Base-by-base conservation (phyloP, 1,140 invertebrate genomes). In the Helicoverpa armigera region DNA sequence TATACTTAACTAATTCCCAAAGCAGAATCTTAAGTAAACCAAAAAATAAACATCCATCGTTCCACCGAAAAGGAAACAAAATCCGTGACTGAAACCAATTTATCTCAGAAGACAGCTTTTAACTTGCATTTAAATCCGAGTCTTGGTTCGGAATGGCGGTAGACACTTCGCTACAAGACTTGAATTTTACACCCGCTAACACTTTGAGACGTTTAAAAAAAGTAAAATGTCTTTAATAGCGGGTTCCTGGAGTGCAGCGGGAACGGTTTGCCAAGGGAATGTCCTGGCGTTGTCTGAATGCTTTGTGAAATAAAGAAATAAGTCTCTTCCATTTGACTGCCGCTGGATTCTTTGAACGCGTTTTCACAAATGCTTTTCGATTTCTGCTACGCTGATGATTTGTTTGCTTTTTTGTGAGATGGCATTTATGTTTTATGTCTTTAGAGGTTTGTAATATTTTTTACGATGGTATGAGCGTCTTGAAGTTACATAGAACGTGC, bases 71-170 rank as follows among this genome's bases (percentile, higher is more conserved):
- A 69, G 9, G 63, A 43, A 50, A 69, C 65, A 16, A 51, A 61
- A 72, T 79, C 56, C 65, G 56, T 63, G 56, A 60, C 61, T 48
- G 61, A 73, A 65, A 82, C 75, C 74, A 77, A 72, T 79, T 72
- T 60, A 82, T 58, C 67, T 77, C 35, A 53, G 61, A 79, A 82
- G 75, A 74, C 63, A 61, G 53, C 73, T 12, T 70, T 70, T 54
- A 63, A 77, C 60, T 79, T 51, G 78, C 72, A 82, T 82, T 82
- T 82, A 75, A 82, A 82, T 74, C 69, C 73, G 51, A 58, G 58
- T 65, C 48, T 70, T 54, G 69, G 18, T 67, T 74, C 75, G 18
- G 61, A 65, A 50, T 76, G 14, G 60, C 48, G 48, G 35, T 58
- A 74, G 60, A 69, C 56, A 70, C 35, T 56, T 53, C 16, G 53